Evolutionary conservation across 2,888 invertebrate species (phyloP), one percentile per base, ranked within the genome.

Genomic region (Meandrusa payeni): DNA sequence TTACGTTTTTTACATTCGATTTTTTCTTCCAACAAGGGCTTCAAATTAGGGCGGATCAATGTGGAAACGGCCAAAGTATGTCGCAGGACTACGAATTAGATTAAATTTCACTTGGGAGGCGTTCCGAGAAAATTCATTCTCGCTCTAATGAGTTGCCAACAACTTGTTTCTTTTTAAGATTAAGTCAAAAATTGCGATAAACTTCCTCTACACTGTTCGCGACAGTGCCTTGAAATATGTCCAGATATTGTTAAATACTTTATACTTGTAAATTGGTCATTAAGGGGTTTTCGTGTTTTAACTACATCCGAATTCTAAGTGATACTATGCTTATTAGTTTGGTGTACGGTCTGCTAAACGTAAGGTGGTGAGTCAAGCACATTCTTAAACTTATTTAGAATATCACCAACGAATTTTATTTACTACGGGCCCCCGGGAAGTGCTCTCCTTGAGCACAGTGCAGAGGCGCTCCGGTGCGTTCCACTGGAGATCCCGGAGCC

Each of bases 1-100:
- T 15, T 15, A 15, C 15, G 38, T 60, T 60, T 53, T 37, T 34
- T 41, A 32, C 26, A 29, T 31, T 49, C 37, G 33, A 15, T 20
- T 33, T 29, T 45, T 12, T 10, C 20, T 40, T 40, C 12, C 15
- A 26, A 24, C 32, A 40, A 24, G 23, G 15, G 10, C 22, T 12
- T 36, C 5, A 36, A 36, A 36, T 36, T 36, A n/a, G n/a, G 15
- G 19, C 9, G 24, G 40, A 40, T 40, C 32, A 32, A 19, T 32
- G 39, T 5, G 23, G 24, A 29, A 40, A 10, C 5, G 2, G 3
- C 17, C 7, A 15, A 39, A 39, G 24, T 24, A 31, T n/a, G 22
- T 31, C 11, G n/a, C 19, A 7, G 19, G 19, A 22, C 1, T 5
- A 10, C n/a, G 5, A 17, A 41, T 34, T 5, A 41, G 29, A 41